Evolutionary conservation across 2,888 invertebrate species (phyloP), one percentile per base, ranked within the genome.

Genomic region (Agonopterix arenella): DNA sequence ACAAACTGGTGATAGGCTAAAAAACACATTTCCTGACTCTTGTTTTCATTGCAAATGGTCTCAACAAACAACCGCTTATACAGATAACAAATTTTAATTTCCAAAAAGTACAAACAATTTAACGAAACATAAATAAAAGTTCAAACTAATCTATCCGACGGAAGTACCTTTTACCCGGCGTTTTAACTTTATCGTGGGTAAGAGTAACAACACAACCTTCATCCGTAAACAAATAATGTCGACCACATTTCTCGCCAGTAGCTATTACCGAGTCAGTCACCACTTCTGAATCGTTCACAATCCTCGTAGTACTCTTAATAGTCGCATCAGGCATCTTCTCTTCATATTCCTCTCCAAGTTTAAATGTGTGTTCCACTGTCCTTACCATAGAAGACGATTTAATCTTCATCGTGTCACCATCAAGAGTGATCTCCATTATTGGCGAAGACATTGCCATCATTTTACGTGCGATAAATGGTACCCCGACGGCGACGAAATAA

Each of bases 371-470:
- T 61, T 90, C 89, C 5, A 79, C 73, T 8, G 91, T 92, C 55
- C 91, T 84, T 45, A 93, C 58, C 46, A 92, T 61, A 0, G 93
- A 91, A 13, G 83, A 75, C 49, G 84, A 90, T 57, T 90, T 91
- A 28, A 93, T 90, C 0, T 81, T 86, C 91, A 92, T 93, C 45
- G 74, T 75, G 2, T 91, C 91, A 48, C 83, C 89, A 44, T 91
- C 90, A 44, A 82, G 58, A 11, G 71, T 68, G 28, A 93, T 91
- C 73, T 92, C 91, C 81, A 93, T 79, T 2, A 85, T 66, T 4
- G 93, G 93, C 52, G 90, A 91, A 42, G 92, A 88, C 66, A 90
- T 75, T 13, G 80, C 64, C 91, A 93, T 92, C 90, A 93, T 91
- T 81, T 92, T 92, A 53, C 93, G 83, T 0, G 91, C 90, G 67